Evolutionary conservation across 1,140 invertebrate species (phyloP).

Genomic region (Hyles euphorbiae): DNA sequence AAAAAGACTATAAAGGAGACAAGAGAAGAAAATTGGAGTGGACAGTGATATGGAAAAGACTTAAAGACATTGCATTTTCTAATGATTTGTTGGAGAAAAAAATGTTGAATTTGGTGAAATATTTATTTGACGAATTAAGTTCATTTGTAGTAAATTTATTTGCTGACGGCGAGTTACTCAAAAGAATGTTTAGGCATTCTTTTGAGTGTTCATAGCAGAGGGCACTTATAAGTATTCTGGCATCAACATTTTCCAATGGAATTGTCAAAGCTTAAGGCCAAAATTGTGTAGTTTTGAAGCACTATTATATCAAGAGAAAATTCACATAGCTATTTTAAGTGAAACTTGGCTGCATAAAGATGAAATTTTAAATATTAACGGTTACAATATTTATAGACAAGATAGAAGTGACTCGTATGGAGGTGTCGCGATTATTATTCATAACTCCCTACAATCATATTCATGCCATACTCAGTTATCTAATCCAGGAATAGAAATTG

Average conservation of each 20-base stretch:
- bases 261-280: background rate
- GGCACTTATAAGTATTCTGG: background rate
- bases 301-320: conserved; percentile 6
- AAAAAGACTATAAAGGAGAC: too few relatives aligned
- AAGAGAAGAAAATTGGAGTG: too few relatives aligned
- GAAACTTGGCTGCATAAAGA: conserved; percentile 9
- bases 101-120: background rate
- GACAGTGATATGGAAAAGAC: too few relatives aligned
- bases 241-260: conserved; percentile 10
- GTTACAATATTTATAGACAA: conserved; percentile 8
- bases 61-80: too few relatives aligned
- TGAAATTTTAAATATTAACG: background rate
- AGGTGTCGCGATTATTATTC: conserved; percentile 7
- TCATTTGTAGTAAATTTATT: conserved; percentile 3
- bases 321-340: background rate
- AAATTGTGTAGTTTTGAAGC: conserved; percentile 4
- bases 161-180: background rate
- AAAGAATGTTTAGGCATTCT: background rate
- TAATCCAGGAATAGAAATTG: conserved; percentile 9
- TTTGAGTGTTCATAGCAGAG: background rate
- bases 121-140: conserved; percentile 4
- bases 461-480: background rate
- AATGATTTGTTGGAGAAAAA: too few relatives aligned
- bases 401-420: conserved; percentile 11
- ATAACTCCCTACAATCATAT: conserved; percentile 9